These are phyloP conservation scores for Drosophila sp. DNA, from an alignment of 1,140 invertebrate genomes.

Conservation along the genomic window DNA sequence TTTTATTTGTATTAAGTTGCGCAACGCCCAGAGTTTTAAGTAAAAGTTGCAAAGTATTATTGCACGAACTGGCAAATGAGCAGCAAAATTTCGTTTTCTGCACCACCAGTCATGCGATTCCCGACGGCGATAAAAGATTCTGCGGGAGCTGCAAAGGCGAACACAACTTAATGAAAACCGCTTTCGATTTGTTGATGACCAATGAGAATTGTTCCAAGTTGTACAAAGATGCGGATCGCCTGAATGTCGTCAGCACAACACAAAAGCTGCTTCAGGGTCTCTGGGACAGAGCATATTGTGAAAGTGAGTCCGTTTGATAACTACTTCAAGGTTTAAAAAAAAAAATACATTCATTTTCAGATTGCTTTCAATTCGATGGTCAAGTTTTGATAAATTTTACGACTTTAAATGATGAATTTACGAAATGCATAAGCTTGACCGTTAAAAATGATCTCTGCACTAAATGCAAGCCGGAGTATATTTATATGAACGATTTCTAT, in stretches of 20 bases:
- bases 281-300: constrained; percentile 70
- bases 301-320: too few species aligned
- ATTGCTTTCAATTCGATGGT: constrained; percentile 47
- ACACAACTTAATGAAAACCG: neutral
- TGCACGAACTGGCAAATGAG: constrained; percentile 45
- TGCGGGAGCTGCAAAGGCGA: constrained; percentile 42
- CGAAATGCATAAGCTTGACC: neutral
- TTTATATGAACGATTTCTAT: constrained; percentile 64
- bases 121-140: constrained; percentile 33
- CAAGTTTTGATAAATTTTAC: constrained; percentile 41
- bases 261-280: constrained; percentile 56
- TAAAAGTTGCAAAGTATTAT: neutral
- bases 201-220: constrained; percentile 57
- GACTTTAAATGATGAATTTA: neutral
- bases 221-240: constrained; percentile 69
- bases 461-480: constrained; percentile 42
- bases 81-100: constrained; percentile 70
- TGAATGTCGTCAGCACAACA: constrained; percentile 67
- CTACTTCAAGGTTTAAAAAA: too few species aligned
- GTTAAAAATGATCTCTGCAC: constrained; percentile 38
- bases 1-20: constrained; percentile 9
- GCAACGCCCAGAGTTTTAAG: neutral
- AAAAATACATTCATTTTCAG: constrained; percentile 37
- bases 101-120: constrained; percentile 62
- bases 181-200: constrained; percentile 30